Base-by-base conservation (phyloP, 2,888 invertebrate species). In the Pseudococcus viburni region DNA sequence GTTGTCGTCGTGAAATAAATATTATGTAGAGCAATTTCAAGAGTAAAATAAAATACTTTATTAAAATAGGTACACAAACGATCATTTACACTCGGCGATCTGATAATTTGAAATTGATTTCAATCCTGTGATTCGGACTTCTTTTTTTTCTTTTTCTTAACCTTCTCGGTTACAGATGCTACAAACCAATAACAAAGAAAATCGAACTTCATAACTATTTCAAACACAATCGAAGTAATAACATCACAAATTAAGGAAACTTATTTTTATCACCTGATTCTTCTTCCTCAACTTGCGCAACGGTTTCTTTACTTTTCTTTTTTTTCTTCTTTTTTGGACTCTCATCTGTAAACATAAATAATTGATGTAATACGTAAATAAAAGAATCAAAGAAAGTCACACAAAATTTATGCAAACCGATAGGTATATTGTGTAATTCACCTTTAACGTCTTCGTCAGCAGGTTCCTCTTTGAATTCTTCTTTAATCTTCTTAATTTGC, bases 381-480 rank as follows among this genome's bases (percentile, higher is more conserved):
- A 42, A 42, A 42, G 9, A 42, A 42, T 3, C 42, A 55, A 77
- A 85, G 3, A 33, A 33, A 33, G 26, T 33, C 26, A 3, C 26
- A 33, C 26, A 33, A 3, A 33, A 33, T 33, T n/a, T n/a, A n/a
- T n/a, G n/a, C n/a, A n/a, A n/a, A n/a, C n/a, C 48, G 15, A 85
- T 5, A 0, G 4, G n/a, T 15, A 87, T 83, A n/a, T n/a, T n/a
- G 3, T 33, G 26, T 3, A 33, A 33, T 33, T 42, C 39, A 55
- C 83, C 86, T 89, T 48, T 39, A 0, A 73, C 89, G 17, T 48
- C 64, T 42, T 88, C 51, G 64, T 88, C 89, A 86, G 89, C 90
- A 48, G 84, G 86, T 83, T 89, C 90, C 39, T 89, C 86, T 88
- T 90, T 89, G 33, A 89, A 90, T 88, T 90, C 89, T n/a, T 89